These are phyloP conservation scores for Panthera tigris DNA, from an alignment of 2,113 vertebrate genomes.

Conservation along the genomic window DNA sequence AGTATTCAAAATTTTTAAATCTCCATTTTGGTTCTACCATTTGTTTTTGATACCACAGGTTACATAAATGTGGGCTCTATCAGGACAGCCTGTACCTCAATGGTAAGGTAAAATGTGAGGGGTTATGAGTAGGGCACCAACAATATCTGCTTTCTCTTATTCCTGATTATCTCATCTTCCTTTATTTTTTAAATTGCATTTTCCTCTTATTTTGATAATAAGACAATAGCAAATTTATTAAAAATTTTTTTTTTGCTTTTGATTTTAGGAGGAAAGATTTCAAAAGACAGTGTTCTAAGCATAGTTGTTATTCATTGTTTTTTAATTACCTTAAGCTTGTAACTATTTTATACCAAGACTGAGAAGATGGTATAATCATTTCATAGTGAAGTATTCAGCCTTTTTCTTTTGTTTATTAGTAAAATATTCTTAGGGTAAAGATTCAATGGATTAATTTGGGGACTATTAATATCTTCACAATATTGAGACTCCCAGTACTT, in stretches of 20 bases:
- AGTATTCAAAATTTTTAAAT: background rate
- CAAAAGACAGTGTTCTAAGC: background rate
- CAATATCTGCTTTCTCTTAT: background rate
- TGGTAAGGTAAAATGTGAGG: background rate
- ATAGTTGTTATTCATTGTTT: background rate
- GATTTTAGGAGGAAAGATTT: background rate
- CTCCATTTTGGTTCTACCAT: background rate
- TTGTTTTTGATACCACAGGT: background rate
- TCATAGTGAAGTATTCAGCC: background rate
- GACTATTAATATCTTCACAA: background rate
- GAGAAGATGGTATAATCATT: background rate
- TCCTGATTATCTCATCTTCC: background rate
- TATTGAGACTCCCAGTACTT: background rate
- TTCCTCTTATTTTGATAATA: background rate
- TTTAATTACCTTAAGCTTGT: background rate
- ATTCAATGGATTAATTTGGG: background rate
- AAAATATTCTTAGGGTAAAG: background rate
- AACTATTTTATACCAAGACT: background rate
- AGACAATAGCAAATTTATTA: background rate
- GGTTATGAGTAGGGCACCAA: background rate
- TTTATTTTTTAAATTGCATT: background rate
- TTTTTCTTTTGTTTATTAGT: background rate
- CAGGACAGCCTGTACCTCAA: background rate
- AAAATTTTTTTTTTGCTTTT: background rate
- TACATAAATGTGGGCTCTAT: background rate